Evolutionary conservation across 2,797 vertebrate species (phyloP).

Genomic region (Lycodopsis pacificus): DNA sequence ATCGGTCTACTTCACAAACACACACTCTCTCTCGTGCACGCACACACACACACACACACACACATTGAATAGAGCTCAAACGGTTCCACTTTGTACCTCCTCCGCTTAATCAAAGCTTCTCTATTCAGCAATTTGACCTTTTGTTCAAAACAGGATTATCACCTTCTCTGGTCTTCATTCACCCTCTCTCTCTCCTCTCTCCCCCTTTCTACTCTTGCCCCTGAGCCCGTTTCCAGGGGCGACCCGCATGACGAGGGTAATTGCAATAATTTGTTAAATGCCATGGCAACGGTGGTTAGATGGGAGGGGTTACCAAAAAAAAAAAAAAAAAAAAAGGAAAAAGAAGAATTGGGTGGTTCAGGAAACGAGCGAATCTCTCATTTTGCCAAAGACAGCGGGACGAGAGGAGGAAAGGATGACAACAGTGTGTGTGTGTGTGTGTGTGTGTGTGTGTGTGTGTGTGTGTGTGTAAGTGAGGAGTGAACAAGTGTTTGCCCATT

Average conservation of each 20-base stretch:
- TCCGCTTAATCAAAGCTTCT: conserved; percentile 99
- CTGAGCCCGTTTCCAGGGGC: conserved; percentile 98
- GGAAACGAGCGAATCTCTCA: conserved; percentile 90
- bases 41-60: conserved; percentile 30
- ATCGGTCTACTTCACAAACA: conserved; percentile 56
- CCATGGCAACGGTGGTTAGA: conserved; percentile 99
- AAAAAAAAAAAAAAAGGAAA: conserved; percentile 81
- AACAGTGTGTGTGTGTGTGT: conserved; percentile 75
- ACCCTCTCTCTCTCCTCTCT: conserved; percentile 62
- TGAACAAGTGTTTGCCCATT: conserved; percentile 98
- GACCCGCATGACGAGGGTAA: conserved; percentile 99
- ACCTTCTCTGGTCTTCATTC: conserved; percentile 90
- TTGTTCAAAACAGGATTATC: conserved; percentile 99
- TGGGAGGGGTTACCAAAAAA: conserved; percentile 86
- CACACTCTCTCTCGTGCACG: not conserved
- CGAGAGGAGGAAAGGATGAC: conserved; percentile 86
- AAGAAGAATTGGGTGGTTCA: conserved; percentile 75
- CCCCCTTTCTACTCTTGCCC: conserved; percentile 76
- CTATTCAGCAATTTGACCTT: conserved; percentile 99
- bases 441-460: conserved; percentile 63
- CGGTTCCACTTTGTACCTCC: conserved; percentile 99
- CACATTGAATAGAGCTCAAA: conserved; percentile 74
- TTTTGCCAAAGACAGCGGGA: conserved; percentile 94
- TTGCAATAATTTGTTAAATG: conserved; percentile 99
- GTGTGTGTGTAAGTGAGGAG: conserved; percentile 79